Percentiles rank a stretch among this genome's conserved stretches.
phyloP scores from a whole-genome alignment of 2,888 invertebrate genomes.

The Lepidochrysops patricia region DNA sequence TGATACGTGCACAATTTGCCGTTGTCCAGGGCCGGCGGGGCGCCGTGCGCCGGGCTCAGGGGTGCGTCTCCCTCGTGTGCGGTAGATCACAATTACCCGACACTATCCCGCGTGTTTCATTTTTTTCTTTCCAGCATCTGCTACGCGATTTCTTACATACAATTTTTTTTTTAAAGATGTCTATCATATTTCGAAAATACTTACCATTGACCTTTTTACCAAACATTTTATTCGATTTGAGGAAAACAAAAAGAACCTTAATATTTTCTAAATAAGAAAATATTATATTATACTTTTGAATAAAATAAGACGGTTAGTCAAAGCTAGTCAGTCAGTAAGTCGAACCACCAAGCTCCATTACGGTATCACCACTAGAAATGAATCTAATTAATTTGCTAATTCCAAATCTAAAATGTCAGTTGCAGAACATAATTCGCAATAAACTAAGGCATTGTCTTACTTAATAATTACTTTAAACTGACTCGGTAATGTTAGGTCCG shows the following conservation, averaged over 20 bases:
- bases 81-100: constrained; percentile 64
- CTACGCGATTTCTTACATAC: background rate
- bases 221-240: too few relatives aligned
- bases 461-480: constrained; percentile 6
- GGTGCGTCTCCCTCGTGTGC: constrained; percentile 39
- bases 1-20: constrained; percentile 14
- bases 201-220: too few relatives aligned
- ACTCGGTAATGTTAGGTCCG: background rate
- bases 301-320: too few relatives aligned
- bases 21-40: constrained; percentile 1
- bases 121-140: constrained; percentile 29
- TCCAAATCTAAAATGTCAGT: background rate
- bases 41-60: too few relatives aligned
- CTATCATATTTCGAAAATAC: too few relatives aligned
- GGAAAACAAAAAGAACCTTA: too few relatives aligned
- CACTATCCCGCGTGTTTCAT: constrained; percentile 42
- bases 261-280: too few relatives aligned
- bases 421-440: background rate
- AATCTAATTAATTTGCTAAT: background rate
- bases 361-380: background rate
- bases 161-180: background rate
- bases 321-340: too few relatives aligned
- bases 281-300: too few relatives aligned
- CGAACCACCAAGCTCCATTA: too few relatives aligned
- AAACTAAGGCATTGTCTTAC: background rate